A percentile compares a stretch with the other conserved stretches of the same genome.
Evolutionary conservation across 1,140 invertebrate genomes (phyloP).

Genomic region (Drosophila nebulosa): DNA sequence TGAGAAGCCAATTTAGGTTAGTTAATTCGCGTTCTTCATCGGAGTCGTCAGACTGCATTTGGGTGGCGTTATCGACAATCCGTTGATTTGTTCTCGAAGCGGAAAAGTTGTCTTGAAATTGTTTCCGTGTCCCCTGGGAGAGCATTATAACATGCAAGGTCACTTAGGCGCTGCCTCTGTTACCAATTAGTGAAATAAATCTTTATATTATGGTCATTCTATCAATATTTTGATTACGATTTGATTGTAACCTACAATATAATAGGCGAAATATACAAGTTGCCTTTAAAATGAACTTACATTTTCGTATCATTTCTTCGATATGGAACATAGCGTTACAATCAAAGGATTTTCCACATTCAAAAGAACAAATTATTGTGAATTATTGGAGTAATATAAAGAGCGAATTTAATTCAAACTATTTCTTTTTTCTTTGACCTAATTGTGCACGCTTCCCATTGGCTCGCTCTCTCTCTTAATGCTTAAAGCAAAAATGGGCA

Average conservation of each 20-base stretch:
- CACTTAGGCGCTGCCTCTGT: background rate
- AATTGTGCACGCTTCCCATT: background rate
- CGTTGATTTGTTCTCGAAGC: background rate
- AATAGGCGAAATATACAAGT: too few species aligned
- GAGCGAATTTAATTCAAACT: too few species aligned
- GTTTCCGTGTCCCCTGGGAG: background rate
- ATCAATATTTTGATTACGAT: too few species aligned
- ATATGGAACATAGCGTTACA: too few species aligned
- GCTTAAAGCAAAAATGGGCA: background rate
- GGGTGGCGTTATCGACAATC: background rate
- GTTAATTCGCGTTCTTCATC: constrained; percentile 71
- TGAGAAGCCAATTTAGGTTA: constrained; percentile 69
- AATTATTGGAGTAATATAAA: too few species aligned
- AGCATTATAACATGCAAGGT: background rate
- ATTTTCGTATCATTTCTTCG: too few species aligned
- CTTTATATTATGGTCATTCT: too few species aligned
- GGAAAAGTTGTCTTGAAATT: background rate
- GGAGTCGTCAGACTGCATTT: constrained; percentile 35
- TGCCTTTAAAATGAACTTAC: too few species aligned
- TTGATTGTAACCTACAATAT: too few species aligned
- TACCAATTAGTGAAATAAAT: background rate
- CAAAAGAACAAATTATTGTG: too few species aligned
- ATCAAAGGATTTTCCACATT: too few species aligned
- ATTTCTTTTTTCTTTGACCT: background rate
- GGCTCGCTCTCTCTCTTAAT: background rate